Base-by-base conservation (phyloP, 2,797 vertebrate species). In the Pempheris klunzingeri region DNA sequence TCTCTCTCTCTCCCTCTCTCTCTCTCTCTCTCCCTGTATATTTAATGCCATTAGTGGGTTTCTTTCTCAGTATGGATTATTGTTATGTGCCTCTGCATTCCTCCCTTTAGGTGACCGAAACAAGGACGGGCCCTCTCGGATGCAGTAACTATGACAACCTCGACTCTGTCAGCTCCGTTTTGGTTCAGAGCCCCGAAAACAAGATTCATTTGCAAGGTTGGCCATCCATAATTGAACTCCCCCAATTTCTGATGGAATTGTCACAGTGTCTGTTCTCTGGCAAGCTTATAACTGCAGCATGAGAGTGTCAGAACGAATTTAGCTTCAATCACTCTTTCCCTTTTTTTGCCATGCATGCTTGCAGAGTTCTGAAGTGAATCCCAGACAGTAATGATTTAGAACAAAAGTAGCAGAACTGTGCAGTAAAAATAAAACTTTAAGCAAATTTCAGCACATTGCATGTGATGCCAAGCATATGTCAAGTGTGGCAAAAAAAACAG, bases 81-180 rank as follows among this genome's bases (percentile, higher is more conserved):
- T 91, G 46, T 88, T 60, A 78, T 78, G 76, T 77, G 74, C 53
- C 57, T 91, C 53, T 87, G 50, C 74, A 82, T 83, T 74, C 20
- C 34, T 90, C 83, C 78, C 82, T 90, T 84, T 91, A 99, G 98
- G 98, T 99, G 92, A 99, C 97, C 78, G 98, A 99, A 96, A 99
- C 97, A 52, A 96, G 98, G 92, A 99, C 98, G 3, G 98, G 98
- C 84, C 98, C 98, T 86, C 97, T 99, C 39, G 98, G 98, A 96
- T 99, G 98, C 96, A 99, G 98, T 97, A 99, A 99, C 96, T 99
- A 99, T 96, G 98, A 99, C 97, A 99, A 98, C 96, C 96, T 99
- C 84, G 98, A 99, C 95, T 99, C 98, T 91, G 98, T 99, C 96
- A 99, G 98, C 94, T 99, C 98, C 57, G 98, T 99, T 94, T 95